Conservation (phyloP, 2,888 invertebrate species). For the Rhimphoctona megacephalus region DNA sequence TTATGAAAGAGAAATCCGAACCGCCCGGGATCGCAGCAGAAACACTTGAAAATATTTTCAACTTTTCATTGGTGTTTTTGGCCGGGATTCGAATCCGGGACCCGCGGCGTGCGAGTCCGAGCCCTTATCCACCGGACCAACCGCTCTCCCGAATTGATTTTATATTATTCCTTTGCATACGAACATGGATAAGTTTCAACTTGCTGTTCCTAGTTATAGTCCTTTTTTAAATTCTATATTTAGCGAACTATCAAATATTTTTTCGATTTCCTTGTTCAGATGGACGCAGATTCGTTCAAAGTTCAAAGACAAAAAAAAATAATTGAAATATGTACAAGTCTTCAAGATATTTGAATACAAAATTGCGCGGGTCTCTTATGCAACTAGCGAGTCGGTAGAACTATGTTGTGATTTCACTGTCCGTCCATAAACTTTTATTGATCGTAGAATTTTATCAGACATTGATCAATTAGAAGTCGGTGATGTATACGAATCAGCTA, state of each 20-base stretch:
- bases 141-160: no score
- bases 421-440: not conserved
- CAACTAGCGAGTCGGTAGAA: not conserved
- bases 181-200: no score
- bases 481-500: not conserved
- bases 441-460: not conserved
- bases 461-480: not conserved
- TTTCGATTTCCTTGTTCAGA: not conserved
- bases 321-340: not conserved
- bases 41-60: no score
- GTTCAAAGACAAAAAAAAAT: not conserved
- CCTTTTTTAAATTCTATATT: not conserved
- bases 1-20: no score
- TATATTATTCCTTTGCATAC: no score
- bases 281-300: not conserved
- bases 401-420: not conserved
- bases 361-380: not conserved
- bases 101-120: no score
- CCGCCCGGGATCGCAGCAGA: no score
- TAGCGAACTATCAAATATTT: not conserved
- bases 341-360: not conserved
- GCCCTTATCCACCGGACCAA: no score
- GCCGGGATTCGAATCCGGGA: no score
- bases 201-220: not conserved
- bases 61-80: no score